Evolutionary conservation across 2,888 invertebrate genomes (phyloP), one percentile per base, ranked within the genome.

Genomic region (Leucozona laternaria): DNA sequence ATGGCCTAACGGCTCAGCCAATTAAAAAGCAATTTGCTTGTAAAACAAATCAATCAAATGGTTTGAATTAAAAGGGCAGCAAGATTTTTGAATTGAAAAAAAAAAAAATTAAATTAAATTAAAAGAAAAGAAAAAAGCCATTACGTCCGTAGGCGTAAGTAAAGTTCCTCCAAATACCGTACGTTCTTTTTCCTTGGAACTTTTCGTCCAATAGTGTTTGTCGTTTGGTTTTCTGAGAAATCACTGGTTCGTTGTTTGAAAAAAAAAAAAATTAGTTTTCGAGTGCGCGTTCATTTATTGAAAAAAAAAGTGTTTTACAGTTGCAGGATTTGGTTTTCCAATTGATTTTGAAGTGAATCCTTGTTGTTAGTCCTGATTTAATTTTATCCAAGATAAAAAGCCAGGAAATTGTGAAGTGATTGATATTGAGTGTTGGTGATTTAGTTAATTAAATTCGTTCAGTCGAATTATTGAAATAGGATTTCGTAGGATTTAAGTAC

Each of bases 1-100:
- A 77, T 60, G 71, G 53, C 37, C 64, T 53, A 28, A 34, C 25
- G 77, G 37, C 58, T 73, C 43, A 58, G 28, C 66, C 66, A 80
- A 85, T 80, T 80, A 85, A 72, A 77, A 40, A 37, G 31, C 55
- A 70, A 55, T 45, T 64, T 81, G 50, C n/a, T 48, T 57, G 34
- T 6, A 58, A 73, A 37, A 31, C 31, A 37, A 40, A 34, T 64
- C 22, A 43, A 34, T 28, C 25, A 20, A 53, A 25, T 58, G 22
- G 53, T 40, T 76, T 50, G 15, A 71, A 71, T 84, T 10, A 31
- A 58, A 76, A 64, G 40, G 53, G 10, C 11, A 31, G 10, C 6
- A 43, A 43, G 45, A 48, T 28, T 64, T 22, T 10, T 28, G 5
- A 25, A 34, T 20, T 6, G 7, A n/a, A 50, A 40, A 22, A 10